Evolutionary conservation across 2,797 vertebrate species (phyloP), one percentile per base, ranked within the genome.

Genomic region (Crypturellus tataupa): DNA sequence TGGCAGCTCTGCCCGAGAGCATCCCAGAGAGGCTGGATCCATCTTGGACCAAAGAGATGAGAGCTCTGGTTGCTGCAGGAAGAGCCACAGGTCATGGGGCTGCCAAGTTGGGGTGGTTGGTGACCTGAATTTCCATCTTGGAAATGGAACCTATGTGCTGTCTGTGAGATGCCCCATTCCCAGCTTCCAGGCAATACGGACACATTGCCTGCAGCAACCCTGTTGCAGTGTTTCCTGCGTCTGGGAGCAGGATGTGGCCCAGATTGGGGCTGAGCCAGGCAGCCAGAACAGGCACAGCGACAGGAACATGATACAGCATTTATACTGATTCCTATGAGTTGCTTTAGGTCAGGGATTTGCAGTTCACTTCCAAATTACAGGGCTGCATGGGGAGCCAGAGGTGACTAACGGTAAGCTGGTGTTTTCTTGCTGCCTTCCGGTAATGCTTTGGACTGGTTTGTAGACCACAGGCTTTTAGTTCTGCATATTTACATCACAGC

Each of bases 61-160:
- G 40, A 25, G 62, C 59, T 63, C 53, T 24, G n/a, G 9, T 39
- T 33, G 60, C 55, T 44, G 40, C 44, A 39, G 47, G 35, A 67
- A 49, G 44, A 67, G 44, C 18, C 18, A 6, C 53, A 40, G 21
- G 7, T 12, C 21, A 17, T 75, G 21, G 20, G 10, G 53, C 15
- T 29, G 25, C 29, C 14, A 18, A 27, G 1, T 56, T 59, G 35
- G n/a, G 39, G 25, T 4, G 20, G 24, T 2, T 3, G 11, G 31
- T 46, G 46, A n/a, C 51, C 8, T 85, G 49, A 0, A 3, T 7
- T 39, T 65, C 59, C 20, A 4, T 5, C 62, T 81, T 53, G 55
- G n/a, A n/a, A n/a, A n/a, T n/a, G n/a, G n/a, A n/a, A n/a, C 0
- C 1, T 10, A n/a, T 9, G 10, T 0, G 0, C 35, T 42, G 25